Conservation (phyloP, 2,888 invertebrate genomes). For the Sesamia inferens region DNA sequence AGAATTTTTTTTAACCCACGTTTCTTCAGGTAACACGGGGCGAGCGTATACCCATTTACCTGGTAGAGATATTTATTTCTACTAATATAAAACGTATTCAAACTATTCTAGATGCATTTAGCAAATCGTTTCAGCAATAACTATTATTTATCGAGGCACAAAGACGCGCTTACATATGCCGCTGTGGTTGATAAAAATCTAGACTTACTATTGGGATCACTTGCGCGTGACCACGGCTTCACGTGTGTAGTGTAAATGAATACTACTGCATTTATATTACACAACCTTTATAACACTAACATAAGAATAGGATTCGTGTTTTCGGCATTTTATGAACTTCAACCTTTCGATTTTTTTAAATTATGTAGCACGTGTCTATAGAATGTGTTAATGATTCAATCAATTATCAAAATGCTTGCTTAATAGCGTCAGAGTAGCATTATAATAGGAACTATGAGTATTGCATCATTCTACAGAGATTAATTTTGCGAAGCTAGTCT, state of each 20-base stretch:
- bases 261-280: slow-evolving; percentile 29
- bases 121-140: slow-evolving; percentile 12
- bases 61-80: not conserved
- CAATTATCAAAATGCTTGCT: slow-evolving; percentile 6
- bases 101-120: slow-evolving; percentile 4
- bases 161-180: slow-evolving; percentile 19
- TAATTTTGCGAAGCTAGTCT: not conserved
- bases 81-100: slow-evolving; percentile 4
- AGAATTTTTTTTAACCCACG: not conserved
- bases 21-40: not conserved
- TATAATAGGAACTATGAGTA: slow-evolving; percentile 1
- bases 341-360: no score
- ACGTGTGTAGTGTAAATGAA: slow-evolving; percentile 34
- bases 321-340: slow-evolving; percentile 2
- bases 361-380: not conserved
- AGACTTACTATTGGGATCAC: slow-evolving; percentile 55
- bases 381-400: slow-evolving; percentile 27
- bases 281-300: slow-evolving; percentile 3
- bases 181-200: slow-evolving; percentile 49
- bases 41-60: not conserved
- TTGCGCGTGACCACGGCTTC: slow-evolving; percentile 53
- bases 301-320: not conserved
- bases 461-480: slow-evolving; percentile 11
- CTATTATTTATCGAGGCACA: slow-evolving; percentile 9
- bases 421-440: not conserved